phyloP scores from a whole-genome alignment of 2,113 vertebrate species.

The Trinectes maculatus region DNA sequence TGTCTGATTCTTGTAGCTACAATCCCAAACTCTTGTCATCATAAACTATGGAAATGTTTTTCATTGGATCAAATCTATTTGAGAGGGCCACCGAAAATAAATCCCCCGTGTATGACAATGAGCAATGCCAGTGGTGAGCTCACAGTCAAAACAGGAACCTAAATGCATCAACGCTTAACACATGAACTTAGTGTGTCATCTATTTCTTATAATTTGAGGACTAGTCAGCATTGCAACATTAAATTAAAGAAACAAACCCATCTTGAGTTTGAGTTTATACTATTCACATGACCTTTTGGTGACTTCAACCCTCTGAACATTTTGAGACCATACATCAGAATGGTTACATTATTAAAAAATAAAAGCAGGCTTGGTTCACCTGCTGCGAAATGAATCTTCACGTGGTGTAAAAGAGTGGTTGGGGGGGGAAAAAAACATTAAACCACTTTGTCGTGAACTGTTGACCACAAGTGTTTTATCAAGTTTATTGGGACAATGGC shows the following conservation, averaged over 20 bases:
- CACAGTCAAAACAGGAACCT: constrained; percentile 41
- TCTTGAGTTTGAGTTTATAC: background rate
- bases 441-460: constrained; percentile 3
- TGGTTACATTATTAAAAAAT: constrained; percentile 15
- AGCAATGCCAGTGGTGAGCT: background rate
- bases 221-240: constrained; percentile 31
- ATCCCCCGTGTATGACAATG: constrained; percentile 2
- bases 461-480: constrained; percentile 1
- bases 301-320: constrained; percentile 2
- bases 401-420: background rate
- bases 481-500: constrained; percentile 20
- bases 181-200: no score
- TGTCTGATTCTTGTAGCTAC: constrained; percentile 4
- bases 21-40: background rate
- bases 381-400: constrained; percentile 16
- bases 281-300: background rate
- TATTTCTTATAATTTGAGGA: background rate
- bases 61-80: background rate
- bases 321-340: background rate
- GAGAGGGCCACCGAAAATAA: background rate
- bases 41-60: background rate
- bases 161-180: background rate
- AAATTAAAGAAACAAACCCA: background rate
- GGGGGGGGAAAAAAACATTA: background rate
- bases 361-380: constrained; percentile 15